These are phyloP conservation scores for Panopea generosa DNA, from an alignment of 2,888 invertebrate genomes.

Conservation along the genomic window DNA sequence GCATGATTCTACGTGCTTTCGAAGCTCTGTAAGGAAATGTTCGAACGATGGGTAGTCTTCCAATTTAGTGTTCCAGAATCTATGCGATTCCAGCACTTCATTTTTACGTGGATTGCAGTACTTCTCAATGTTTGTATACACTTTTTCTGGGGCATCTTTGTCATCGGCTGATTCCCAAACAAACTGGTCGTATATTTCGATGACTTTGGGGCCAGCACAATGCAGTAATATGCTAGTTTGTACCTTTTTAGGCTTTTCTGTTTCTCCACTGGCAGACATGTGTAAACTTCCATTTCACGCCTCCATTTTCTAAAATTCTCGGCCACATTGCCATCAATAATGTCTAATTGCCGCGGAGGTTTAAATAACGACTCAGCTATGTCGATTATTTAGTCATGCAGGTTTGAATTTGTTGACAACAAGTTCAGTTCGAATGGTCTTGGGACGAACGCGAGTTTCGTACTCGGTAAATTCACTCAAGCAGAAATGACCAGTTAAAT, in stretches of 20 bases:
- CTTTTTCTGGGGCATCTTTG: slow-evolving; percentile 28
- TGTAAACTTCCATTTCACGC: slow-evolving; percentile 28
- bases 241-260: slow-evolving; percentile 11
- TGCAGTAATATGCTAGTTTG: slow-evolving; percentile 30
- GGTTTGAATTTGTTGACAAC: too few species aligned
- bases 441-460: too few species aligned
- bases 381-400: background rate
- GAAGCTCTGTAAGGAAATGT: slow-evolving; percentile 49
- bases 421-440: too few species aligned
- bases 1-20: slow-evolving; percentile 41
- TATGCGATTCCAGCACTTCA: slow-evolving; percentile 55
- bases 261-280: slow-evolving; percentile 27
- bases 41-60: slow-evolving; percentile 41
- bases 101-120: slow-evolving; percentile 57
- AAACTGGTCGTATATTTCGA: slow-evolving; percentile 46
- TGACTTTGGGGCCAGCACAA: slow-evolving; percentile 33
- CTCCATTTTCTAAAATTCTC: slow-evolving; percentile 31
- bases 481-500: too few species aligned
- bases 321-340: slow-evolving; percentile 25
- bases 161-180: slow-evolving; percentile 27
- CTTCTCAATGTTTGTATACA: slow-evolving; percentile 42
- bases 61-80: slow-evolving; percentile 42
- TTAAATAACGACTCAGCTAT: slow-evolving; percentile 37
- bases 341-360: slow-evolving; percentile 19
- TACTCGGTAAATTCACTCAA: too few species aligned